Evolutionary conservation across 2,888 invertebrate genomes (phyloP).

Genomic region (Cerastoderma edule): DNA sequence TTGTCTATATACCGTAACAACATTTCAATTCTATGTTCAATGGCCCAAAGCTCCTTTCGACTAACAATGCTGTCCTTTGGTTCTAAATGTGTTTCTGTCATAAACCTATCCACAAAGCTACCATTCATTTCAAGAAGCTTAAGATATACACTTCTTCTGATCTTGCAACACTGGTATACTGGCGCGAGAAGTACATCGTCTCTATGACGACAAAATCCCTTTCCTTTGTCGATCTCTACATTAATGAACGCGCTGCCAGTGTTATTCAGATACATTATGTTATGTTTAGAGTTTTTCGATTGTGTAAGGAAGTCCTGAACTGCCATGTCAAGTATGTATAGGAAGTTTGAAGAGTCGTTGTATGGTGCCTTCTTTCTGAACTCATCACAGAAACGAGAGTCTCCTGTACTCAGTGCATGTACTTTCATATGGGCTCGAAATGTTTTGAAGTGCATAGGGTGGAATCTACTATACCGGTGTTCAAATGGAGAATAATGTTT

Average conservation of each 20-base stretch:
- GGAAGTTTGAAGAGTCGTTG: not conserved
- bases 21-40: not conserved
- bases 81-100: not conserved
- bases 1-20: not conserved
- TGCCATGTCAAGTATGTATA: conserved; percentile 13
- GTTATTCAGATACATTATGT: conserved; percentile 3
- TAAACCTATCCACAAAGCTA: not conserved
- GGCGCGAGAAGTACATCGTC: conserved; percentile 12
- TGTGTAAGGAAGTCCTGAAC: conserved; percentile 14
- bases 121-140: not conserved
- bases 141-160: not conserved
- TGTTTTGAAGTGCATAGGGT: conserved; percentile 1
- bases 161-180: conserved; percentile 14
- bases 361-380: not conserved
- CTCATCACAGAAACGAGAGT: conserved; percentile 12
- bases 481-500: not conserved
- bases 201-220: conserved; percentile 14
- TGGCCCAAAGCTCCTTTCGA: not conserved
- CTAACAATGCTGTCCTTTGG: not conserved
- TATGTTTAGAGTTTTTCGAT: conserved; percentile 9
- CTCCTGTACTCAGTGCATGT: not conserved
- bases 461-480: not conserved
- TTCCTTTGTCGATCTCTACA: conserved; percentile 8
- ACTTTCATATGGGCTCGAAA: not conserved
- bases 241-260: not conserved